Conservation (phyloP, 2,113 vertebrate species). For the Eclectus roratus region DNA sequence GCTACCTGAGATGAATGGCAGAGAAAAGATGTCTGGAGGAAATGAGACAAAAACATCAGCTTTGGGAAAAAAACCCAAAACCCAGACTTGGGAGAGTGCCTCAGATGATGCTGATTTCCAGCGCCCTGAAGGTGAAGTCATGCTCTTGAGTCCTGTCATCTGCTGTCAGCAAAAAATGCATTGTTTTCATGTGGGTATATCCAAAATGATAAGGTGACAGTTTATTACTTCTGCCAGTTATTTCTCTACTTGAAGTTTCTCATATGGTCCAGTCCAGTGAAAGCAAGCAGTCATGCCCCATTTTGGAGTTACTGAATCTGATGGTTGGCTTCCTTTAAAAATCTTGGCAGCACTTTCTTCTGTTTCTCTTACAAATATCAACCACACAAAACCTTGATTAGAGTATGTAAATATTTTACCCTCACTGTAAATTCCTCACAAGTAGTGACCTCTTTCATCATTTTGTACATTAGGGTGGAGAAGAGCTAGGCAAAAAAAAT, state of each 20-base stretch:
- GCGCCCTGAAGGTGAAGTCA: not conserved
- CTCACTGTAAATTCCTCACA: not conserved
- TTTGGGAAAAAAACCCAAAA: not conserved
- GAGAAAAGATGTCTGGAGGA: not conserved
- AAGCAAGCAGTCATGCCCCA: not conserved
- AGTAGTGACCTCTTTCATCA: not conserved
- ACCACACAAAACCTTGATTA: not conserved
- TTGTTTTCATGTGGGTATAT: not conserved
- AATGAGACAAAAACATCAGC: not conserved
- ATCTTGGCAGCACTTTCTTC: not conserved
- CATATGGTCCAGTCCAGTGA: not conserved
- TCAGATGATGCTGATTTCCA: not conserved
- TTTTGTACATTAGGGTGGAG: not conserved
- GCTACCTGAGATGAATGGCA: accelerated
- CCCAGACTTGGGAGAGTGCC: not conserved
- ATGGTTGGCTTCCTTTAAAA: not conserved
- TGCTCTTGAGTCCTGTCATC: not conserved
- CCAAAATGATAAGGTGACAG: not conserved
- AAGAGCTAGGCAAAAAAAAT: not conserved
- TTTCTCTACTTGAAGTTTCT: not conserved
- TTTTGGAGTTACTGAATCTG: not conserved
- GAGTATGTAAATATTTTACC: not conserved
- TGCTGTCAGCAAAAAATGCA: not conserved
- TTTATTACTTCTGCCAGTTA: not conserved
- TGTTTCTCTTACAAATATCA: not conserved